Evolutionary conservation across 2,888 invertebrate genomes (phyloP), one percentile per base, ranked within the genome.

Genomic region (Lingula anatina): DNA sequence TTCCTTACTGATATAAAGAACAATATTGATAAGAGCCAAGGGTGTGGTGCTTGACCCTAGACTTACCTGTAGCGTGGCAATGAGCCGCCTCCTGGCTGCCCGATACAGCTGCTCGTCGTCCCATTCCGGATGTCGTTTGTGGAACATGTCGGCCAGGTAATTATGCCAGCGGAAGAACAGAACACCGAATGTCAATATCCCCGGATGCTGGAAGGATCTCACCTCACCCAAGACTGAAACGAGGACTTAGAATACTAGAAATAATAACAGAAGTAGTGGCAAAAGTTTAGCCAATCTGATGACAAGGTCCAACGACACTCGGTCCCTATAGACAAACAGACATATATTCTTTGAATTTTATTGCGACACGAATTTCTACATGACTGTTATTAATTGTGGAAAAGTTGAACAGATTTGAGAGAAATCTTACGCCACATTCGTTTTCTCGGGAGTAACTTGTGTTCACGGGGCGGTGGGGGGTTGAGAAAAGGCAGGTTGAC

Each of bases 81-180:
- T 86, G 45, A 97, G 93, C 59, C 88, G 85, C 55, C 94, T 83
- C 41, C 96, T 81, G 0, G 96, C 86, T 49, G 87, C 83, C 75
- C 95, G 93, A 76, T 96, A 99, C 28, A 97, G 82, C 62, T 93
- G 90, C 72, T 97, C 96, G 68, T 99, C 97, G 24, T 86, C 85
- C 92, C 94, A 94, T 48, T 85, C 84, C 0, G 90, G 88, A 56
- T 95, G 85, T 60, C 86, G 81, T 0, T 81, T 80, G 61, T 50
- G 26, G n/a, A 68, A 45, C 15, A 53, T 25, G 9, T 55, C 51
- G 1, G 97, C 96, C 12, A 95, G 83, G 3, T 88, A 86, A 74
- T 99, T 99, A 77, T 99, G 97, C 89, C 93, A 99, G 2, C 96
- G 86, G 68, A 93, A 87, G 68, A 96, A 89, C 15, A 99, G 79